Base-by-base conservation (phyloP, 30 jellyfish, hydroid and myxozoan genomes). In the Hydractinia echinata region DNA sequence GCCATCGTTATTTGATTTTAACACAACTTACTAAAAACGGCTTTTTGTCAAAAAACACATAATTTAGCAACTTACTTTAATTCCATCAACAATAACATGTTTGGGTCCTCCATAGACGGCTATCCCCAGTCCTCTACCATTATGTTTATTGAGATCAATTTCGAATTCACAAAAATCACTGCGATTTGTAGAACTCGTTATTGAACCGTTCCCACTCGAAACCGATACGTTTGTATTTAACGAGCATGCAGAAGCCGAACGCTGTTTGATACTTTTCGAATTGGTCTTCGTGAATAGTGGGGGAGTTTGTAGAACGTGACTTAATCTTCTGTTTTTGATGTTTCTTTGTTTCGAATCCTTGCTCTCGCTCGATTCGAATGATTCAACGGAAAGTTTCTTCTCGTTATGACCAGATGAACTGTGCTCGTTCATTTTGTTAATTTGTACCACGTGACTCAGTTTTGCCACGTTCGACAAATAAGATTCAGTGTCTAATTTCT, bases 61-160 rank as follows among this genome's bases (percentile, higher is more conserved):
- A 30, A 30, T 0, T 68, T 68, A 15, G 3, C 9, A 18, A 53
- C 96, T 54, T 81, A 93, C 99, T 85, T 83, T 81, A 79, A 93
- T 84, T 55, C 96, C 99, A 20, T 93, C 96, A n/a, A 50, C 77
- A 48, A 93, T 80, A 73, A 73, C 67, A 64, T 81, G 88, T 51
- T 66, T 87, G 21, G 96, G 88, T 54, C 96, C 96, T 5, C 99
- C 99, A 54, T 90, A 82, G 64, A 93, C 96, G 14, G 90, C 99
- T 15, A 93, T 93, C 21, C 99, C 99, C 66, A 93, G 84, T 9
- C 99, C 99, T 55, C 66, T 86, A 18, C 95, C 95, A 7, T 84
- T 61, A 5, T 66, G 83, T 71, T 88, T 87, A 51, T 76, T 54
- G 76, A 93, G 60, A 5, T 48, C 89, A 61, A 93, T 81, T 55